Evolutionary conservation across 2,113 vertebrate genomes (phyloP).

Genomic region (Alexandromys fortis): DNA sequence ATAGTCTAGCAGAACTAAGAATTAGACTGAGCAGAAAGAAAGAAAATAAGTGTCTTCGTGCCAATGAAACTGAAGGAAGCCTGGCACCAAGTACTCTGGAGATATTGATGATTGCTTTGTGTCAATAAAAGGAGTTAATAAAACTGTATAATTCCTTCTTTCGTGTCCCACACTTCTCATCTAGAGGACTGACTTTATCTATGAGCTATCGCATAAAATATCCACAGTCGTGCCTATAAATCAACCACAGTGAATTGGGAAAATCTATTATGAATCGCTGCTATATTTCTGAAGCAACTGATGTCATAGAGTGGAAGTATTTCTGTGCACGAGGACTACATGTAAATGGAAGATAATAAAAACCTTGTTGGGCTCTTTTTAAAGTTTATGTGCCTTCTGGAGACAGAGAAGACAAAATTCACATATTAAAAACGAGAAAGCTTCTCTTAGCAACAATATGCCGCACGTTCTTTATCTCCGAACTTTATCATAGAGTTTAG

Average conservation of each 20-base stretch:
- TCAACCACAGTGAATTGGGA: neutral
- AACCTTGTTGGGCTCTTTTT: neutral
- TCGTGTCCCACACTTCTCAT: neutral
- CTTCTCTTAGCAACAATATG: neutral
- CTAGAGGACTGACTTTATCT: neutral
- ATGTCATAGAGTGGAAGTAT: neutral
- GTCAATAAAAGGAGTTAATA: neutral
- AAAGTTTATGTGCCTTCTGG: neutral
- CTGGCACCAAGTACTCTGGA: neutral
- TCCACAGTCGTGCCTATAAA: neutral
- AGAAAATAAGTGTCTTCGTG: conserved; percentile 22
- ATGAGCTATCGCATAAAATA: neutral
- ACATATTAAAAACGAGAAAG: neutral
- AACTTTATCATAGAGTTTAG: neutral
- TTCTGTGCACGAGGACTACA: neutral
- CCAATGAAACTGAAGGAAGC: neutral
- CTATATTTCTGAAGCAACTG: conserved; percentile 14
- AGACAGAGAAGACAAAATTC: neutral
- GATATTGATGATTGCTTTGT: neutral
- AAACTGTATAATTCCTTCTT: neutral
- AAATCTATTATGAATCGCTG: neutral
- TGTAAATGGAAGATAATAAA: neutral
- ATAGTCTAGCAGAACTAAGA: conserved; percentile 34
- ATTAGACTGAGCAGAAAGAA: conserved; percentile 2
- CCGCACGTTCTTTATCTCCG: neutral